Evolutionary conservation across 2,888 invertebrate species (phyloP), one percentile per base, ranked within the genome.

Genomic region (Gasteruption jaculator): DNA sequence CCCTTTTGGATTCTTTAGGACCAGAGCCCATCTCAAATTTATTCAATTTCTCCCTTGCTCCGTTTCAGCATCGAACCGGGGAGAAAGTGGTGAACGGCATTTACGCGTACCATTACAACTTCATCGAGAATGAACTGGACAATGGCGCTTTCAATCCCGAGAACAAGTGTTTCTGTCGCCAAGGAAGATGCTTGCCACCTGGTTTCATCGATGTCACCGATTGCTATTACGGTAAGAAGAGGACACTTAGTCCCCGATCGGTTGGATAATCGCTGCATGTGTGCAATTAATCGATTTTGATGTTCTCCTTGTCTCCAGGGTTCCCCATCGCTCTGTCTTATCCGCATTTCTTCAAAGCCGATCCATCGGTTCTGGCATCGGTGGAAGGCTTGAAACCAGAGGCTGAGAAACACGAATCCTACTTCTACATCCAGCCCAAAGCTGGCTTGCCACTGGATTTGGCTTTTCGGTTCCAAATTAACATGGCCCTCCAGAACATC

Each of bases 261-360:
- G n/a, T 24, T n/a, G n/a, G n/a, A 8, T n/a, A 24, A 24, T 24
- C 24, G n/a, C 8, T 24, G 24, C n/a, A 15, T 16, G 12, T 20
- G 14, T 10, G 5, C 11, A 35, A 36, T 26, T 14, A 11, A 24
- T 26, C 26, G n/a, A 29, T 15, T 11, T 26, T 26, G 11, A 11
- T 33, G 34, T 24, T 32, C 33, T 41, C 1, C 37, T 41, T 15
- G 7, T 20, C 42, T 58, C 2, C 61, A 78, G 78, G 91, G 1
- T 91, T 91, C 65, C 92, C 92, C 0, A 90, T 92, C 30, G 86
- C 89, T 0, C 73, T 91, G 5, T 91, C 91, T 26, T 89, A 86
- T 68, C 92, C 92, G 0, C 92, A 93, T 66, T 92, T 90, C 68
- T 82, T 85, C 65, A 79, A 85, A 47, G 80, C 83, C 0, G 86